Evolutionary conservation across 2,797 vertebrate genomes (phyloP), one percentile per base, ranked within the genome.

Genomic region (Enteromius trimaculatus): DNA sequence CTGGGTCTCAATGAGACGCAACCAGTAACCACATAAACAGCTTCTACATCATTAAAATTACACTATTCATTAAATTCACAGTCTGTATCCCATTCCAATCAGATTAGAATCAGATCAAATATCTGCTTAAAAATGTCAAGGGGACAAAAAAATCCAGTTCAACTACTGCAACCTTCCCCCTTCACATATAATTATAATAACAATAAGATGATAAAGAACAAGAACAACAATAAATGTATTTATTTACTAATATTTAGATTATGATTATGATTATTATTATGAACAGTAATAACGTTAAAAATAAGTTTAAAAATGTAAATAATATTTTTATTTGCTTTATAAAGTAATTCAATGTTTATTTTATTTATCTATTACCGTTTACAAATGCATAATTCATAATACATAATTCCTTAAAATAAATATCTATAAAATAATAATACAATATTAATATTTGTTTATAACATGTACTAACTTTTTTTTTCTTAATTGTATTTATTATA

Each of bases 91-190:
- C 74, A 69, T 68, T 83, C 64, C 62, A 55, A 82, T 82, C 72
- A 69, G 72, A 68, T 82, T 58, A 82, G 19, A 77, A 82, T 77
- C 34, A 69, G 49, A 77, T 69, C 62, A 42, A 77, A 82, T 82
- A 69, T 68, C 81, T 58, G 13, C 34, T 31, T 79, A 29, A 26
- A 68, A 79, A 66, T 66, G 62, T 4, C 64, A 68, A 49, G 64
- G 16, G 10, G 4, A 31, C 31, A 65, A 65, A 37, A 47, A 49
- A 47, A 3, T 4, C 9, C 4, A 51, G 19, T 7, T 23, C 37
- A 66, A 66, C 7, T 34, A 9, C 7, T 51, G 11, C 21, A 31
- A 21, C 21, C 17, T 47, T n/a, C 23, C 19, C 4, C 31, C 19
- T 14, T 55, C 11, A 37, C 16, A 9, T 34, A n/a, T 17, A 8